Evolutionary conservation across 2,797 vertebrate species (phyloP).

Genomic region (Fringilla coelebs): DNA sequence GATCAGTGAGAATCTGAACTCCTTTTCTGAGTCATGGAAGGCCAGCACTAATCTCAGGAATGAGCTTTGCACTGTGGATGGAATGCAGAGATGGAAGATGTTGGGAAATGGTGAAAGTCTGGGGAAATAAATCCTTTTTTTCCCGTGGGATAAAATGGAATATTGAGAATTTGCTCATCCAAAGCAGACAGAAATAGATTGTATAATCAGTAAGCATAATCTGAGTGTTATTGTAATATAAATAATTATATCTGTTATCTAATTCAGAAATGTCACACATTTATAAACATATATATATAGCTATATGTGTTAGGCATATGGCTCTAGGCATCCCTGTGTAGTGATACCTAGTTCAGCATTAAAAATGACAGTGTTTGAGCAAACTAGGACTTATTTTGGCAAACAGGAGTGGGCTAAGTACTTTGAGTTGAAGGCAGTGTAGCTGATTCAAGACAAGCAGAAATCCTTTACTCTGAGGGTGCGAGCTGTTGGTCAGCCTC

Average conservation of each 20-base stretch:
- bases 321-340: neutral
- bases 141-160: neutral
- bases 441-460: neutral
- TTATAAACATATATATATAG: neutral
- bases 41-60: neutral
- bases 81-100: neutral
- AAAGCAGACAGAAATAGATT: neutral
- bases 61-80: neutral
- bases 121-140: neutral
- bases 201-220: neutral
- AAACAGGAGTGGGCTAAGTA: neutral
- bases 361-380: neutral
- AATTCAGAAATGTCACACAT: neutral
- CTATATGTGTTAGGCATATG: neutral
- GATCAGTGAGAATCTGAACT: neutral
- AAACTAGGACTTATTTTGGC: neutral
- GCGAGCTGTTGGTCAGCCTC: neutral
- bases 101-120: neutral
- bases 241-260: neutral
- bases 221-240: neutral
- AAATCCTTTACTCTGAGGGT: neutral
- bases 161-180: neutral
- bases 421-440: neutral
- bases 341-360: neutral
- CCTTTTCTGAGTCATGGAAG: neutral